Conservation (phyloP, 2,888 invertebrate genomes). For the Dicyrtomina minuta region DNA sequence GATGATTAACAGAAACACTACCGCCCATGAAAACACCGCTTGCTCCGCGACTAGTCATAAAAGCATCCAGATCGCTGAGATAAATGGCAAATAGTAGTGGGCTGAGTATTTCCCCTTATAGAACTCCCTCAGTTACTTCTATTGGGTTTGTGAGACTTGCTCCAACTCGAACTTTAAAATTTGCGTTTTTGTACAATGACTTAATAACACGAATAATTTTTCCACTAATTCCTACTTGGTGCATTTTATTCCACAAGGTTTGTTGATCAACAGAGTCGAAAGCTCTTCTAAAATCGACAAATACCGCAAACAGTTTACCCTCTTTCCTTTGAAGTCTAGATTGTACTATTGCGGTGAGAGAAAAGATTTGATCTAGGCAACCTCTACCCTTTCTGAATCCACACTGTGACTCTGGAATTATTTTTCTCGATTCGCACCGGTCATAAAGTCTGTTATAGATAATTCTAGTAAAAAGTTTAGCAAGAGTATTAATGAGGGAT, state of each 20-base stretch:
- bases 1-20: no score
- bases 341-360: no score
- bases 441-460: not conserved
- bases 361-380: slow-evolving; percentile 15
- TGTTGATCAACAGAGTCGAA: not conserved
- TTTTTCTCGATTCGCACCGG: not conserved
- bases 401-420: slow-evolving; percentile 8
- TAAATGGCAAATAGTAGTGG: no score
- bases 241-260: not conserved
- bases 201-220: slow-evolving; percentile 2
- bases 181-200: no score
- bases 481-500: not conserved
- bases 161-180: no score
- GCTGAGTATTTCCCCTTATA: slow-evolving; percentile 1
- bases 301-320: slow-evolving; percentile 4
- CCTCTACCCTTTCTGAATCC: slow-evolving; percentile 13
- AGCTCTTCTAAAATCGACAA: slow-evolving; percentile 2
- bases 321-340: not conserved
- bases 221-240: not conserved
- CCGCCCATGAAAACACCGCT: no score
- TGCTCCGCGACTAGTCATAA: no score
- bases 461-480: not conserved
- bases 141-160: no score
- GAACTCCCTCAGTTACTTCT: not conserved
- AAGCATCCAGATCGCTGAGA: no score